These are phyloP conservation scores for Heteropelma amictum DNA, from an alignment of 2,888 invertebrate genomes.

Conservation along the genomic window DNA sequence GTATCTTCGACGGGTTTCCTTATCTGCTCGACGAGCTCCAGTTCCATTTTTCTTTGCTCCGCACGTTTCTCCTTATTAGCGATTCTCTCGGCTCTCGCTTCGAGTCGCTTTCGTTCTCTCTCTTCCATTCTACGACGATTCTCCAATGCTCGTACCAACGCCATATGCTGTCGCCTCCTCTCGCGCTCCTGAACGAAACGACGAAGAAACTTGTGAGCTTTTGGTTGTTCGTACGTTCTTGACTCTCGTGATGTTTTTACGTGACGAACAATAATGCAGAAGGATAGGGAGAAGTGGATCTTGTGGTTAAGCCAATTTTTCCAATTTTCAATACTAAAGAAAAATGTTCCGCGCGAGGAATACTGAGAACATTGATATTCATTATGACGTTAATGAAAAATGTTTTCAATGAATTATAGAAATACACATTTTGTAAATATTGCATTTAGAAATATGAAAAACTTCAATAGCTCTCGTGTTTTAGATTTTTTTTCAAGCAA, in stretches of 20 bases:
- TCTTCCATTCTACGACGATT: constrained; percentile 92
- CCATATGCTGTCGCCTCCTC: constrained; percentile 92
- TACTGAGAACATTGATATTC: too few species aligned
- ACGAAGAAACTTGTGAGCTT: not conserved
- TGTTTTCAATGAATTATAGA: too few species aligned
- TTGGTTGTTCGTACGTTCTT: not conserved
- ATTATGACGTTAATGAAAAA: too few species aligned
- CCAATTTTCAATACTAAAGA: constrained; percentile 7
- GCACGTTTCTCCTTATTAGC: constrained; percentile 91
- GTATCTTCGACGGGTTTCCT: constrained; percentile 96
- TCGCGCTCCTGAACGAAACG: constrained; percentile 86
- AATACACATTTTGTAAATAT: too few species aligned
- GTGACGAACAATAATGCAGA: not conserved
- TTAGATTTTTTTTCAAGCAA: too few species aligned
- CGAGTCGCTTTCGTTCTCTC: constrained; percentile 86
- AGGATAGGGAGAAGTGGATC: not conserved
- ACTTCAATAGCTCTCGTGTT: too few species aligned
- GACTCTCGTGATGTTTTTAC: too few species aligned
- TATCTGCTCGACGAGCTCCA: constrained; percentile 84
- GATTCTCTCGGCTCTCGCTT: constrained; percentile 90
- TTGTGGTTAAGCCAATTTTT: not conserved
- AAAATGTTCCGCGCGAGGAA: too few species aligned
- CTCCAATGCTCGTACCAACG: constrained; percentile 92
- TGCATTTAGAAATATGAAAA: too few species aligned
- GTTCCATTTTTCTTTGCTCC: constrained; percentile 84